These are phyloP conservation scores for Triplophysa tibetana DNA, from an alignment of 2,113 vertebrate genomes.

Conservation along the genomic window DNA sequence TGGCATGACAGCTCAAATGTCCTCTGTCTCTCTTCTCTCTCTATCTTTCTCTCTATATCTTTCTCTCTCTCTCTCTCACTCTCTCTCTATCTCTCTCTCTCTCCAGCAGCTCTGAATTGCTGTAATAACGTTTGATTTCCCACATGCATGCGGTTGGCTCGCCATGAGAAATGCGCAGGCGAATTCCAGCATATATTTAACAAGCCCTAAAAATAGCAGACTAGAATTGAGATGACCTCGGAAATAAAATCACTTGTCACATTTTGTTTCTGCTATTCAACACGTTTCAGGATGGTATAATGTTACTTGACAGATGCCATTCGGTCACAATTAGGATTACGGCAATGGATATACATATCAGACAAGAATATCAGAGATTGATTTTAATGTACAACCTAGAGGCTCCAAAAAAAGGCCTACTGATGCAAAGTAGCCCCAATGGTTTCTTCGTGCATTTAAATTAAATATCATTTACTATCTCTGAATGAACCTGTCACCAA, in stretches of 20 bases:
- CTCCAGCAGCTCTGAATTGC: constrained; percentile 44
- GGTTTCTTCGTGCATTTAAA: too few species aligned
- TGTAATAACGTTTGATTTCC: constrained; percentile 53
- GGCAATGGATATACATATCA: neutral
- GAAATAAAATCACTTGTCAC: constrained; percentile 37
- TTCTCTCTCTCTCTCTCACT: constrained; percentile 12
- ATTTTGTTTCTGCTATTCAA: constrained; percentile 28
- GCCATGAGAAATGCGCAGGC: constrained; percentile 31
- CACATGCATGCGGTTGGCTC: constrained; percentile 46
- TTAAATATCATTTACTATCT: too few species aligned
- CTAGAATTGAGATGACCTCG: constrained; percentile 47
- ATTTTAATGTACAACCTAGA: too few species aligned
- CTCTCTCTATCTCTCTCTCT: constrained; percentile 17
- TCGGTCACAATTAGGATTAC: constrained; percentile 5
- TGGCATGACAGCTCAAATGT: constrained; percentile 64
- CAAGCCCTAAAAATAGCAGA: constrained; percentile 48
- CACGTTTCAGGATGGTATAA: constrained; percentile 32
- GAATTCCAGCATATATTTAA: constrained; percentile 54
- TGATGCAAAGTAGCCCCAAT: too few species aligned
- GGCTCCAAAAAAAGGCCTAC: too few species aligned
- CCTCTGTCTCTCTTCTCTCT: constrained; percentile 20
- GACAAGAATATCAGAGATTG: neutral
- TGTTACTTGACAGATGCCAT: constrained; percentile 23
- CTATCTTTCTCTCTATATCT: constrained; percentile 25
- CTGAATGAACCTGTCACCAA: too few species aligned